Evolutionary conservation across 1,140 invertebrate genomes (phyloP).

Genomic region (Penaeus chinensis): DNA sequence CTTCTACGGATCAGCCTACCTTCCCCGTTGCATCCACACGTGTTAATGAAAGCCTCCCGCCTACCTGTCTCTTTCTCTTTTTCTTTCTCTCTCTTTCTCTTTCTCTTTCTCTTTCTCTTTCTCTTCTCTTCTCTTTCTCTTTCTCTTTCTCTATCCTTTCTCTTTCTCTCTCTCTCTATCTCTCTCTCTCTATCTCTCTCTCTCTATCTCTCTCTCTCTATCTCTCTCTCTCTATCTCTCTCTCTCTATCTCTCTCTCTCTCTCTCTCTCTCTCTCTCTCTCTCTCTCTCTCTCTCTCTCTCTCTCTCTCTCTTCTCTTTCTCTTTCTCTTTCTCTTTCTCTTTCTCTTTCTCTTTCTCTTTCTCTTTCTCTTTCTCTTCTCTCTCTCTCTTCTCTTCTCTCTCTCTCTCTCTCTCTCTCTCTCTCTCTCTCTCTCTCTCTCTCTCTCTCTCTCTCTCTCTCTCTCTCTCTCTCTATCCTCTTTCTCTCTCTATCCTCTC

Average conservation of each 20-base stretch:
- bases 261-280: no score
- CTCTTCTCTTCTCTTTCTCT: not conserved
- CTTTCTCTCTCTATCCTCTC: not conserved
- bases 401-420: not conserved
- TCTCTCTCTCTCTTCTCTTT: no score
- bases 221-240: not conserved
- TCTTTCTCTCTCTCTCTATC: no score
- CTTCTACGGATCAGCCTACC: no score
- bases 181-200: no score
- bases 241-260: constrained; percentile 2
- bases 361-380: no score
- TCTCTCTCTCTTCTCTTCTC: not conserved
- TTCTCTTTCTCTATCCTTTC: not conserved
- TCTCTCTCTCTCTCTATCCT: not conserved
- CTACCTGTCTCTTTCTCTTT: no score
- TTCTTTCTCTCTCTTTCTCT: not conserved
- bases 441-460: not conserved
- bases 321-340: no score
- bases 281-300: no score
- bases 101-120: not conserved
- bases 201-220: not conserved
- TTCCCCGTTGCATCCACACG: no score
- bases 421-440: not conserved
- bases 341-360: no score
- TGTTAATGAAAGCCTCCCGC: no score